Evolutionary conservation across 2,888 invertebrate genomes (phyloP), one percentile per base, ranked within the genome.

Genomic region (Drosophila demipolita): DNA sequence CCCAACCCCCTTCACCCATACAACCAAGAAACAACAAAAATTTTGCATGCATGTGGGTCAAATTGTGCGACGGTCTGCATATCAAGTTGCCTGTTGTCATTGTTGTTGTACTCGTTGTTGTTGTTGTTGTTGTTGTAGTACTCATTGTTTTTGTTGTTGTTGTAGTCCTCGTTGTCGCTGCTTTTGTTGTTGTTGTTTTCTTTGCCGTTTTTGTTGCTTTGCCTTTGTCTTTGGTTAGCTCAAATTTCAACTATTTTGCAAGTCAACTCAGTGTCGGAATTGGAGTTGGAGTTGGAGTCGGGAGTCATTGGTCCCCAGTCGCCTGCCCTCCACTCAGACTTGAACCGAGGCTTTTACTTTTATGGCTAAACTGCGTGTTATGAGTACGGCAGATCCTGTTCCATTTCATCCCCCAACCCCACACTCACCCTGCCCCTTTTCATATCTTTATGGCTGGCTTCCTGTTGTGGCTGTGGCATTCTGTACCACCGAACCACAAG

Each of bases 201-300:
- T 26, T 26, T 26, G 29, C 7, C 29, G 29, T 29, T 45, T 45
- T 45, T 69, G 75, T 59, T 79, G 58, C 78, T 75, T 79, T 79
- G 79, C 82, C 75, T 79, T 64, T 79, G 79, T 80, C 79, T 79
- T 64, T 64, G 48, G 48, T 12, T 45, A 45, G 67, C 75, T 72
- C 49, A 62, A 72, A 89, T 89, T 79, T 82, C 71, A 80, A 78
- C 71, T 80, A 89, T 89, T 89, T 87, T 83, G 85, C 82, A 76
- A 87, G 90, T 87, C 90, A 87, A 90, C 89, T 74, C 75, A 65
- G 55, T 62, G 52, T 49, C 42, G 8, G 15, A 42, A 29, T 29
- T 29, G 29, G 29, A 29, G 29, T 29, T 29, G 29, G 29, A 29
- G 29, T 29, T 40, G 53, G 23, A 23, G 23, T 23, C 23, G 23